Evolutionary conservation across 1,140 invertebrate species (phyloP), one percentile per base, ranked within the genome.

Genomic region (Brachionus rubens): DNA sequence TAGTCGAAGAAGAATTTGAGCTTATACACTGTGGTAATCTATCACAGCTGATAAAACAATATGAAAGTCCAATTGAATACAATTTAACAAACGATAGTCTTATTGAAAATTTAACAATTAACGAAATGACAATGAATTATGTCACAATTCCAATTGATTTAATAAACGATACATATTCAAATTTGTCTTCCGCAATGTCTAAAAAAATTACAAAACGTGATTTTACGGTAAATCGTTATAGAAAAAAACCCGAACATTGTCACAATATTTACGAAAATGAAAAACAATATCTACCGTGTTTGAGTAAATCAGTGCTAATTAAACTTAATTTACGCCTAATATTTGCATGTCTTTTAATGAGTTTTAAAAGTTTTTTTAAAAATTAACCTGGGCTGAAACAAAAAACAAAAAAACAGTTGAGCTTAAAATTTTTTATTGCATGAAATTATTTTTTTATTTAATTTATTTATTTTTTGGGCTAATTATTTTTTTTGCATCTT

Each of bases 201-300:
- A 21, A 40, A 26, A 0, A 26, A 24, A n/a, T 7, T 40, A 3
- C 36, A 21, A 59, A 28, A 12, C 6, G 26, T 2, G 40, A 65
- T 0, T 65, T 72, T 41, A 30, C n/a, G 2, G 19, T 72, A 3
- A 72, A 72, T 41, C 46, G 68, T 7, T 72, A 50, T 30, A 19
- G 68, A 16, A 72, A 72, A n/a, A 72, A 30, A 24, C 68, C 68
- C n/a, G 50, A 54, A n/a, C 68, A 72, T 10, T 72, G 68, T 26
- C 36, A 48, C 28, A 72, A 72, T 30, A 26, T n/a, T 26, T 72
- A 36, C 36, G n/a, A 33, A 24, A 33, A 72, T 54, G 68, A 72
- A 72, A 50, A 48, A 52, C 21, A 72, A 19, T 72, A 50, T 41
- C 50, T 72, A 36, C 68, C 68, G 14, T 72, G 68, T 33, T 24